Evolutionary conservation across 2,113 vertebrate genomes (phyloP).

Genomic region (Glareola pratincola): DNA sequence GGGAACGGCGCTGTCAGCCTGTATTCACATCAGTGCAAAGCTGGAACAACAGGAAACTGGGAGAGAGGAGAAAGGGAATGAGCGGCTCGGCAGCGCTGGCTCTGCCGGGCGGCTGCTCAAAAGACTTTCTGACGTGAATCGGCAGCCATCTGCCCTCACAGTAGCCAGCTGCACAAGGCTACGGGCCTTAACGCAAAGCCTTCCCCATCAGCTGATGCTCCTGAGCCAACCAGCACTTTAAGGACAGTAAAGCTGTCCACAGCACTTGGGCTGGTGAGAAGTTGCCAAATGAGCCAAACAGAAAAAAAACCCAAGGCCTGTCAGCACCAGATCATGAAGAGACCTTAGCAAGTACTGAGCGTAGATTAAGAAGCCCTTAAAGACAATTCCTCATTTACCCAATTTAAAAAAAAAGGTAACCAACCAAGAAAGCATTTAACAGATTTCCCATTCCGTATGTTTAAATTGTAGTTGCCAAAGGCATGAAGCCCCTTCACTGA

Average conservation of each 20-base stretch:
- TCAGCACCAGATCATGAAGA: neutral
- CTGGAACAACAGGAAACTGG: neutral
- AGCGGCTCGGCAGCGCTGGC: neutral
- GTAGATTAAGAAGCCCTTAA: neutral
- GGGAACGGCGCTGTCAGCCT: neutral
- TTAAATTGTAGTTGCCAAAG: neutral
- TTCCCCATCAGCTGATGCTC: neutral
- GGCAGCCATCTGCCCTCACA: neutral
- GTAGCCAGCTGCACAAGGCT: neutral
- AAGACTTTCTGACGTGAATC: neutral
- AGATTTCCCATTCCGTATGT: neutral
- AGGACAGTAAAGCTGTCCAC: neutral
- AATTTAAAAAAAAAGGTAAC: neutral
- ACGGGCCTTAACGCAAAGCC: neutral
- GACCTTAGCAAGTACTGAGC: neutral
- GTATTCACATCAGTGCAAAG: neutral
- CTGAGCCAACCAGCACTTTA: neutral
- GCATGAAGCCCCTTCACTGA: neutral
- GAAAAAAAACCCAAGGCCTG: neutral
- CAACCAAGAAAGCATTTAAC: neutral
- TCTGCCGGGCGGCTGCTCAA: neutral
- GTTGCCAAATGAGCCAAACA: neutral
- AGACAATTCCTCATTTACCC: neutral
- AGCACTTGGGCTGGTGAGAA: neutral
- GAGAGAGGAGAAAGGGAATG: neutral